A percentile compares a stretch with the other conserved stretches of the same genome.
phyloP scores from a whole-genome alignment of 2,888 invertebrate genomes.

The Pantelozetes paolii region DNA sequence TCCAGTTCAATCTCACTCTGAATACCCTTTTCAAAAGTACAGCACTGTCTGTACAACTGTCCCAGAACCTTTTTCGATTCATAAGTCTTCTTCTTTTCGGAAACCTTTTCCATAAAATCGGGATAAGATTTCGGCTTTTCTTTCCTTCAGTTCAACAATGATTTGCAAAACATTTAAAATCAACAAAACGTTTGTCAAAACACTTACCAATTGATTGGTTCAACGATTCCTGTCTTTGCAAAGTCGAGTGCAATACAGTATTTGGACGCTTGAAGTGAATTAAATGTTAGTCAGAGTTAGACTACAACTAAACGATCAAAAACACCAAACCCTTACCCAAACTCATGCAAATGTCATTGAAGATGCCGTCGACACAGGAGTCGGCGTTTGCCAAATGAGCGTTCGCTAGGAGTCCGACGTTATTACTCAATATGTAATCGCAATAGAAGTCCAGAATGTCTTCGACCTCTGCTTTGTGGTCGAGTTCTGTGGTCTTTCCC shows the following conservation, averaged over 20 bases:
- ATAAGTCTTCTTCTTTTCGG: slow-evolving; percentile 44
- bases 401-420: slow-evolving; percentile 46
- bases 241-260: slow-evolving; percentile 46
- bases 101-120: slow-evolving; percentile 48
- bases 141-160: slow-evolving; percentile 12
- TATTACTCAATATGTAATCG: slow-evolving; percentile 45
- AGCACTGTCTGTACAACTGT: slow-evolving; percentile 44
- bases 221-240: slow-evolving; percentile 46
- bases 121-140: slow-evolving; percentile 46
- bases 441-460: slow-evolving; percentile 47
- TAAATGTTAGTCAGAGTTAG: too few relatives aligned
- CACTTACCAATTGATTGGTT: slow-evolving; percentile 31
- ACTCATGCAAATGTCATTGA: slow-evolving; percentile 42
- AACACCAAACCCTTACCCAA: slow-evolving; percentile 43
- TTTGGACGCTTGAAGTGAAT: too few relatives aligned
- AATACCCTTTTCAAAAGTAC: slow-evolving; percentile 42
- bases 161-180: background rate
- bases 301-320: too few relatives aligned
- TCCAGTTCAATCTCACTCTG: background rate
- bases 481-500: background rate
- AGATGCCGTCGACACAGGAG: slow-evolving; percentile 43
- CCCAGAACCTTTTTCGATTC: slow-evolving; percentile 46
- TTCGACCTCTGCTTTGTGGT: slow-evolving; percentile 38
- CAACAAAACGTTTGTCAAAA: background rate
- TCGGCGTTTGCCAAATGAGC: slow-evolving; percentile 47